phyloP scores from a whole-genome alignment of 1,140 invertebrate species.

The Steinernema khuongi region DNA sequence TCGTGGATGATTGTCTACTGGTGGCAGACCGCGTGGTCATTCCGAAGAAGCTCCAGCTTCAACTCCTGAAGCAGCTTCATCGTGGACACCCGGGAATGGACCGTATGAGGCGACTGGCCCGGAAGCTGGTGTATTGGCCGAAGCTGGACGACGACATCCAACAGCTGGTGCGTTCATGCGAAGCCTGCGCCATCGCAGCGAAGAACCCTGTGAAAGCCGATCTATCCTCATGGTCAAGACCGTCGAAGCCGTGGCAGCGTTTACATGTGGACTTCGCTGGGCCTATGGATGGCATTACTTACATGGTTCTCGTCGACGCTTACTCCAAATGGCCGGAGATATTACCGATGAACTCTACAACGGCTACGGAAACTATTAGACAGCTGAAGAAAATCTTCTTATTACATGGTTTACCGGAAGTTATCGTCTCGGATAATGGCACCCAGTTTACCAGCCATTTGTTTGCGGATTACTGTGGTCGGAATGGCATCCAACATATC shows the following conservation, averaged over 20 bases:
- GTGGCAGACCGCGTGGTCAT: conserved; percentile 54
- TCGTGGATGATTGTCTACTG: conserved; percentile 40
- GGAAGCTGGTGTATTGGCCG: conserved; percentile 61
- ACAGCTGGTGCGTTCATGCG: conserved; percentile 59
- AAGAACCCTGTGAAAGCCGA: conserved; percentile 26
- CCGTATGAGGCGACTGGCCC: conserved; percentile 60
- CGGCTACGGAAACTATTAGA: conserved; percentile 14
- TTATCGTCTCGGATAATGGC: conserved; percentile 58
- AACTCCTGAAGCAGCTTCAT: conserved; percentile 59
- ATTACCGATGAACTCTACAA: conserved; percentile 22
- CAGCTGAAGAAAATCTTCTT: conserved; percentile 33
- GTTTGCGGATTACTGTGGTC: conserved; percentile 50
- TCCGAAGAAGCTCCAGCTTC: conserved; percentile 41
- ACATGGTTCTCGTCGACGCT: conserved; percentile 61
- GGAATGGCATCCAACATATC: conserved; percentile 40
- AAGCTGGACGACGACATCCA: conserved; percentile 60
- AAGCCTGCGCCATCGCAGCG: conserved; percentile 52
- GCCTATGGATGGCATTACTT: conserved; percentile 51
- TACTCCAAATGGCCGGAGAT: conserved; percentile 64
- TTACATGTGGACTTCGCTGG: conserved; percentile 61
- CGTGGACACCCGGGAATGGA: conserved; percentile 60
- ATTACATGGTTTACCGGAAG: conserved; percentile 40
- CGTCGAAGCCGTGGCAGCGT: conserved; percentile 48
- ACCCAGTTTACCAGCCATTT: conserved; percentile 52
- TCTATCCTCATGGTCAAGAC: conserved; percentile 38